Evolutionary conservation across 2,888 invertebrate genomes (phyloP), one percentile per base, ranked within the genome.

Genomic region (Notocelia uddmanniana): DNA sequence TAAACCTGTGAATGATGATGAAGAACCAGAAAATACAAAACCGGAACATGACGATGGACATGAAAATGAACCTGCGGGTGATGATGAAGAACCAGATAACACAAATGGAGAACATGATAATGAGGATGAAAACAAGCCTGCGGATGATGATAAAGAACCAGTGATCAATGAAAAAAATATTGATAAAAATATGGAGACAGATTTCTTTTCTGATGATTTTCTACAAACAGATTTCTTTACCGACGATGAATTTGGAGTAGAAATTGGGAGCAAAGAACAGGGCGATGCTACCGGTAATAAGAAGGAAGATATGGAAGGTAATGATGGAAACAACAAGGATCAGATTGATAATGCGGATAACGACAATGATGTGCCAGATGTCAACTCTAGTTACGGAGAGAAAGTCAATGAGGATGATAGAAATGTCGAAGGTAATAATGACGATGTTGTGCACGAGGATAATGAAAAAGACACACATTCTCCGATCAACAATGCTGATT

Each of bases 171-270:
- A 31, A 31, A 31, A 31, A 31, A 8, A 8, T 31, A 31, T 31
- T 31, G 31, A 31, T 31, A 2, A 31, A 31, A 31, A 31, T 31
- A 8, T 37, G 9, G 37, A 37, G 13, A 3, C 31, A 5, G 31
- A 37, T 21, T 58, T 59, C 23, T 26, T 31, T 48, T 37, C 34
- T 34, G 60, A 60, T 19, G 41, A 26, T 9, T 15, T 18, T 55
- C 15, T 37, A 23, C 5, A 69, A 6, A 26, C 45, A 52, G 34
- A 26, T 41, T 69, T 69, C 23, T 59, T 68, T 15, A 50, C 68
- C 37, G 52, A 60, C 3, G 52, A 37, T 11, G 21, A 48, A 15
- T 34, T 19, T 11, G 52, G 19, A 13, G 48, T 58, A 6, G 34
- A 57, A 18, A 31, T 57, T 13, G 37, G 37, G 6, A 45, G 15